Percentiles rank a stretch among this genome's conserved stretches.
phyloP scores from a whole-genome alignment of 92 coral and sea anemone genomes.

The Zoanthus solanderi region DNA sequence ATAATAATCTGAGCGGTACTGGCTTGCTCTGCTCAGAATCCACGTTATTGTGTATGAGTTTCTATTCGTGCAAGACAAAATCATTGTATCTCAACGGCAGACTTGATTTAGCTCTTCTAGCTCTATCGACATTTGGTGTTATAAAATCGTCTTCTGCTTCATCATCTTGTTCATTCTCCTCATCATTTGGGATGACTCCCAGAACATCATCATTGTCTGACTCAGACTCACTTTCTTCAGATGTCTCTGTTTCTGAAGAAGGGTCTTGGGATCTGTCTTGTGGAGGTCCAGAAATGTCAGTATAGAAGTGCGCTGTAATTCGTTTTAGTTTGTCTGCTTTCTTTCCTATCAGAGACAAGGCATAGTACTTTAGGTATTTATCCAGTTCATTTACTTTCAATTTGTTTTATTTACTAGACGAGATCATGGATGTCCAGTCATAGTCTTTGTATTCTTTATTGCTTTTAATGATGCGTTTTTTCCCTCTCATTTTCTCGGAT shows the following conservation, averaged over 20 bases:
- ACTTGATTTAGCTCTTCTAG: constrained; percentile 7
- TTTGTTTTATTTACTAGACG: constrained; percentile 35
- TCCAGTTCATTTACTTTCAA: constrained; percentile 44
- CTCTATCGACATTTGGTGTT: not conserved
- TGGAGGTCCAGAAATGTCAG: not conserved
- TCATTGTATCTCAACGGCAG: not conserved
- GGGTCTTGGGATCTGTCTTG: not conserved
- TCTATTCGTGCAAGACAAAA: not conserved
- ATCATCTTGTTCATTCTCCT: constrained; percentile 1
- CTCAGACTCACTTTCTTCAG: constrained; percentile 45
- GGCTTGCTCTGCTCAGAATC: constrained; percentile 2
- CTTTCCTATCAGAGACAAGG: constrained; percentile 1
- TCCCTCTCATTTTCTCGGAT: not conserved
- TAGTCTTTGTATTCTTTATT: constrained; percentile 37
- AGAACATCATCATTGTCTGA: constrained; percentile 35
- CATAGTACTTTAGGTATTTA: constrained; percentile 14
- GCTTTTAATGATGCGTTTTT: not conserved
- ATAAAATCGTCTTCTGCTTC: not conserved
- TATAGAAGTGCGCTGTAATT: constrained; percentile 42
- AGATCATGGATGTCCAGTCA: constrained; percentile 38
- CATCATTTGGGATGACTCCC: constrained; percentile 27
- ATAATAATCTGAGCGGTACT: not conserved
- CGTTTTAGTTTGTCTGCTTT: constrained; percentile 46
- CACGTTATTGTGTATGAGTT: not conserved
- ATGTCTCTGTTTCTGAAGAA: constrained; percentile 11